Base-by-base conservation (phyloP, 1,140 invertebrate genomes). In the Eulimnadia texana region DNA sequence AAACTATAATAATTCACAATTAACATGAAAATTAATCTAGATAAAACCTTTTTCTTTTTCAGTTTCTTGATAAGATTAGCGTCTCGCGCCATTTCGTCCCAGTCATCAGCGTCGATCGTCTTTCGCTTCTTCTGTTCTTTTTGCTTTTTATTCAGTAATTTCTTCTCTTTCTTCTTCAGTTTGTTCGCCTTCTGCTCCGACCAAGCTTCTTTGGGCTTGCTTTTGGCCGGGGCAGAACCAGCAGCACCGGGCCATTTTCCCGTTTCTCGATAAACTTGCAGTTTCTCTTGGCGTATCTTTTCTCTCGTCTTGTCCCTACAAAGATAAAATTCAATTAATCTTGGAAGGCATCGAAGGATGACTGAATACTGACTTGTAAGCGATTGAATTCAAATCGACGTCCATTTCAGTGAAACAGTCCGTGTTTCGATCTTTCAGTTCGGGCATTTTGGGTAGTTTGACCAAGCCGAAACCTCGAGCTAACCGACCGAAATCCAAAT, bases 401-500 rank as follows among this genome's bases (percentile, higher is more conserved):
- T 80, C 74, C 0, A 80, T 75, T 13, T 78, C 74, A 13, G 76
- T 64, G 71, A 94, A 95, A 65, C 80, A 81, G 9, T 77, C 73
- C 1, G 79, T 71, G 66, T 82, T 78, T 61, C 79, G 77, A 42
- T 81, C 80, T 70, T 86, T 91, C 0, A 95, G 72, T 77, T 99
- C 95, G 0, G 93, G 92, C 93, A 98, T 98, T 70, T 84, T 82
- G 0, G 94, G 95, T 65, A 98, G 74, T 70, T 85, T 85, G 10
- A 98, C 69, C 2, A 98, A 76, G 1, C 93, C 93, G 76, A 92
- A 98, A 58, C 85, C 83, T 56, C 81, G 84, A 0, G 90, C 95
- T 56, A 96, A 76, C 68, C 84, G 81, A 20, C 86, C 90, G 63
- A 98, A 76, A 67, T 94, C 82, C 3, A 98, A 73, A 73, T 97